phyloP scores from a whole-genome alignment of 2,113 vertebrate genomes.

The Otolemur garnettii region DNA sequence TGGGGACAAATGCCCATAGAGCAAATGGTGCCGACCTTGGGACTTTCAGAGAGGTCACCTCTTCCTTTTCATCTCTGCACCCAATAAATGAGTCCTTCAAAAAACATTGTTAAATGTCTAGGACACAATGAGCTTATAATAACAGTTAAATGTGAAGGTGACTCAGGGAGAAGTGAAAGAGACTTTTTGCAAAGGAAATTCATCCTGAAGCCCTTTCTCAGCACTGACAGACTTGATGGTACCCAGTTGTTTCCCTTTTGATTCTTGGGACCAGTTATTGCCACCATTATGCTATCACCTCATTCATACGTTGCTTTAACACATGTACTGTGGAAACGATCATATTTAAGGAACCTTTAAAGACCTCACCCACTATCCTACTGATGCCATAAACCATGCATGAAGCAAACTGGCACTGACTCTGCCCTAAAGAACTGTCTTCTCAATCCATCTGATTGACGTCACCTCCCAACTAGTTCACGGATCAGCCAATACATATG shows the following conservation, averaged over 20 bases:
- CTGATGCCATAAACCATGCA: background rate
- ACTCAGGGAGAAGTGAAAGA: background rate
- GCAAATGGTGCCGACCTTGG: background rate
- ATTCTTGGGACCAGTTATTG: background rate
- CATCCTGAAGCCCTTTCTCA: background rate
- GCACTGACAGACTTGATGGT: background rate
- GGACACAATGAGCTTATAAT: background rate
- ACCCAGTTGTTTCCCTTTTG: background rate
- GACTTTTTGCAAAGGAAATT: constrained; percentile 21
- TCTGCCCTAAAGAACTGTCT: background rate
- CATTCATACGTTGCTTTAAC: background rate
- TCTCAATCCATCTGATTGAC: background rate
- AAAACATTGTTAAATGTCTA: background rate
- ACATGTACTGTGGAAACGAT: background rate
- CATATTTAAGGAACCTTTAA: background rate
- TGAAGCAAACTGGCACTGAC: background rate
- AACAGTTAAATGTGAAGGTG: background rate
- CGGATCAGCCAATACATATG: background rate
- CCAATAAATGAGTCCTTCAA: background rate
- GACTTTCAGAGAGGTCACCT: background rate
- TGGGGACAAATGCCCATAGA: background rate
- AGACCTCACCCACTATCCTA: background rate
- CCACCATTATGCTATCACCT: background rate
- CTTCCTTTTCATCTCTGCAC: background rate
- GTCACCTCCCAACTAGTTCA: background rate